phyloP scores from a whole-genome alignment of 2,797 vertebrate genomes.

The Falco cherrug region DNA sequence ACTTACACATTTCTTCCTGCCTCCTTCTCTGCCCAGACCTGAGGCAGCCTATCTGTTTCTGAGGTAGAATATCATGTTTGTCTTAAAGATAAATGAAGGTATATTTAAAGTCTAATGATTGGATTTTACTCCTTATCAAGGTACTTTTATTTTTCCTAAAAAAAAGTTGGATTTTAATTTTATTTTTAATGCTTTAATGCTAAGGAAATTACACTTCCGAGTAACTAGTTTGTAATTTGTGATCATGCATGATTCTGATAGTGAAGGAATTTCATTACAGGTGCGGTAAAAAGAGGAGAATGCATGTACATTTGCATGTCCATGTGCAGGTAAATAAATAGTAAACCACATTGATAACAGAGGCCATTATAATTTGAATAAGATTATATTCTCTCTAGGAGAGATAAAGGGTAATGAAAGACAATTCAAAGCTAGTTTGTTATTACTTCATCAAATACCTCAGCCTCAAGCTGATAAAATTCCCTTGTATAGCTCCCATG shows the following conservation, averaged over 20 bases:
- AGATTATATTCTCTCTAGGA: constrained; percentile 80
- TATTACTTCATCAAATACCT: constrained; percentile 83
- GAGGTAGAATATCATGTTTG: constrained; percentile 38
- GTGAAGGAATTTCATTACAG: constrained; percentile 77
- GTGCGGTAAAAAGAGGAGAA: constrained; percentile 63
- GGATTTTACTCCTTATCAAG: constrained; percentile 68
- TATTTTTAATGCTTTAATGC: constrained; percentile 60
- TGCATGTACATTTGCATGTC: constrained; percentile 73
- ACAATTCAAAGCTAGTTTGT: constrained; percentile 80
- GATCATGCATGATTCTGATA: constrained; percentile 74
- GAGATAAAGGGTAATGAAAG: constrained; percentile 84
- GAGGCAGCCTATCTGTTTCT: not conserved
- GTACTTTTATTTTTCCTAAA: constrained; percentile 1
- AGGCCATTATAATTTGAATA: constrained; percentile 83
- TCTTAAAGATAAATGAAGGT: constrained; percentile 61
- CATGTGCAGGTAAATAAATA: constrained; percentile 80
- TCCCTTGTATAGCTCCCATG: constrained; percentile 56
- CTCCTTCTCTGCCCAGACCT: not conserved
- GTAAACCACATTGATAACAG: constrained; percentile 79
- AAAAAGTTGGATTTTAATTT: constrained; percentile 53
- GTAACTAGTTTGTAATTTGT: constrained; percentile 80
- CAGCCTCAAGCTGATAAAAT: constrained; percentile 79
- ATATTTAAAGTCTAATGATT: constrained; percentile 68
- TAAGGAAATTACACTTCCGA: constrained; percentile 66
- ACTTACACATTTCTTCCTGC: not conserved